Conservation (phyloP, 2,797 vertebrate species). For the Aselliscus stoliczkanus region DNA sequence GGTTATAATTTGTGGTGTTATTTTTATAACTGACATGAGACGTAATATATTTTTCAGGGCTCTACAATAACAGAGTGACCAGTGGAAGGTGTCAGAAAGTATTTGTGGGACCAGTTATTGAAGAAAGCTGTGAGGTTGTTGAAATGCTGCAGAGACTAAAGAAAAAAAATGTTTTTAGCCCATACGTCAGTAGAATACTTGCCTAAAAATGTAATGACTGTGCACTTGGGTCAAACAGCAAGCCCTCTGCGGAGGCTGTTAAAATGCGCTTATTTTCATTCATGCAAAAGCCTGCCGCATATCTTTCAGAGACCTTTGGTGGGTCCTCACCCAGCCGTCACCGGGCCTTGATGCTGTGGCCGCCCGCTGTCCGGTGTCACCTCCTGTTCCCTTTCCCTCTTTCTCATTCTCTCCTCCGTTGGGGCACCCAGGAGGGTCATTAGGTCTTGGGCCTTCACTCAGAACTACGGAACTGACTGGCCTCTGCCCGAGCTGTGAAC, state of each 20-base stretch:
- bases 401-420: neutral
- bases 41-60: conserved; percentile 72
- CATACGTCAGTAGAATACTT: neutral
- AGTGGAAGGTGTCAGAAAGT: conserved; percentile 75
- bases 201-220: neutral
- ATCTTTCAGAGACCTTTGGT: neutral
- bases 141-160: neutral
- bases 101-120: conserved; percentile 68
- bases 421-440: neutral
- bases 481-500: conserved; percentile 15
- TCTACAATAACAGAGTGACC: conserved; percentile 55
- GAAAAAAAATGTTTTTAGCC: neutral
- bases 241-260: neutral
- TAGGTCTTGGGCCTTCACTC: neutral
- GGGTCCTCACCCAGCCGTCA: rapidly evolving
- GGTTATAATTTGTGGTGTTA: conserved; percentile 75
- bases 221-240: neutral
- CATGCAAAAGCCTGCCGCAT: neutral
- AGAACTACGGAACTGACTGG: neutral
- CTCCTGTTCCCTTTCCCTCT: neutral
- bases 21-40: conserved; percentile 77
- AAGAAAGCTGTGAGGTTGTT: conserved; percentile 55
- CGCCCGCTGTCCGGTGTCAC: rapidly evolving
- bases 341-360: neutral
- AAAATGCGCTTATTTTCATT: conserved; percentile 21